A percentile compares a stretch with the other conserved stretches of the same genome.
Conservation (phyloP, 2,888 invertebrate species). For the Aproaerema taeniolella region DNA sequence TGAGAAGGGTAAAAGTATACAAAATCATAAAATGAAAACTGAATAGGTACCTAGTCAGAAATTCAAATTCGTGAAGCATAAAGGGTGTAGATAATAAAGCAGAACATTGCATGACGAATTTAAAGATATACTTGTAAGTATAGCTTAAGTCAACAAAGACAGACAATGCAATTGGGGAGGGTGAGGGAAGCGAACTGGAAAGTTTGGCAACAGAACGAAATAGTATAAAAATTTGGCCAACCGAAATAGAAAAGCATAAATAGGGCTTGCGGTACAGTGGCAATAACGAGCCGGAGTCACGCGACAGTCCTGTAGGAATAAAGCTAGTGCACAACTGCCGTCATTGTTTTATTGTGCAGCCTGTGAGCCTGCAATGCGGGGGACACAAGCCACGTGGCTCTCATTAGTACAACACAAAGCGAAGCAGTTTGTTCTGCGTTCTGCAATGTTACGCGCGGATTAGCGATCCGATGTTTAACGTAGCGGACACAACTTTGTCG, state of each 20-base stretch:
- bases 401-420: constrained; percentile 73
- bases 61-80: too few relatives aligned
- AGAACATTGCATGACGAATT: too few relatives aligned
- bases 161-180: constrained; percentile 7
- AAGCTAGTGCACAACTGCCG: constrained; percentile 62
- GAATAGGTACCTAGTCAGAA: too few relatives aligned
- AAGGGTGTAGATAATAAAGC: too few relatives aligned
- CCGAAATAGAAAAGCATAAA: constrained; percentile 38
- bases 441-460: constrained; percentile 68
- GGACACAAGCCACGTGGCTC: constrained; percentile 71
- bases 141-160: constrained; percentile 6
- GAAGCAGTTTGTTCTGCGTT: constrained; percentile 71
- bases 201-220: constrained; percentile 8
- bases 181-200: constrained; percentile 1
- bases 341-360: constrained; percentile 74
- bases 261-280: constrained; percentile 49
- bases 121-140: too few relatives aligned
- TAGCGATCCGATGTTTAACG: constrained; percentile 64
- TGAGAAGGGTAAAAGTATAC: too few relatives aligned
- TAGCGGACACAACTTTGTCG: constrained; percentile 57
- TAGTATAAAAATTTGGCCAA: constrained; percentile 3
- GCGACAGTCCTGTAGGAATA: constrained; percentile 70
- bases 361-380: constrained; percentile 67
- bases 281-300: constrained; percentile 60
- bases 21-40: too few relatives aligned